Evolutionary conservation across 2,113 vertebrate species (phyloP), one percentile per base, ranked within the genome.

Genomic region (Periophthalmus modestus): DNA sequence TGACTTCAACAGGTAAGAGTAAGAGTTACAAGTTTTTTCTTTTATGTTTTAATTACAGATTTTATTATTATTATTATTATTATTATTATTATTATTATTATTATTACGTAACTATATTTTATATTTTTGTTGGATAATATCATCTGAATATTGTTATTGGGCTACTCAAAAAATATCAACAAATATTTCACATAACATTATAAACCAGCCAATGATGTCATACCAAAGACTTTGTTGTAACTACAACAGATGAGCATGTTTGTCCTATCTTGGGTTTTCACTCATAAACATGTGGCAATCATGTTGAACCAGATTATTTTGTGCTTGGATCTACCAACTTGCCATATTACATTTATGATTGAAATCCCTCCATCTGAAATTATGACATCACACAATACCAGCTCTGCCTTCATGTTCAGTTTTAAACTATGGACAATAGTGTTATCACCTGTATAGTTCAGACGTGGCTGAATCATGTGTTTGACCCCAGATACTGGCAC

Each of bases 401-500:
- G 15, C 16, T n/a, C 52, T n/a, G 2, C 19, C 48, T 18, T 55
- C n/a, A 19, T 19, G 52, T 55, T 18, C 52, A 5, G 19, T 54
- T 21, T 54, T 54, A n/a, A 54, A 19, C 16, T 52, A 5, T 50
- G 15, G 48, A 0, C 52, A 54, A 18, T 54, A 7, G 6, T n/a
- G 52, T 50, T 50, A 50, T 21, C 52, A 55, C 7, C 10, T n/a
- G 0, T 2, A 55, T 0, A 21, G 52, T 21, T 5, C 52, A 55
- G 28, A 28, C 28, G 3, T 28, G 28, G 28, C 19, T n/a, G 1
- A 9, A n/a, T n/a, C 24, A 10, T 39, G 19, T 46, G 19, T 24
- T 21, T 50, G 58, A 70, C 28, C 75, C 2, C 80, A 98, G 97
- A 85, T 98, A 97, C 86, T 95, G 94, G 95, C 97, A 98, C 6